Evolutionary conservation across 2,888 invertebrate species (phyloP), one percentile per base, ranked within the genome.

Genomic region (Esperia sulphurella): DNA sequence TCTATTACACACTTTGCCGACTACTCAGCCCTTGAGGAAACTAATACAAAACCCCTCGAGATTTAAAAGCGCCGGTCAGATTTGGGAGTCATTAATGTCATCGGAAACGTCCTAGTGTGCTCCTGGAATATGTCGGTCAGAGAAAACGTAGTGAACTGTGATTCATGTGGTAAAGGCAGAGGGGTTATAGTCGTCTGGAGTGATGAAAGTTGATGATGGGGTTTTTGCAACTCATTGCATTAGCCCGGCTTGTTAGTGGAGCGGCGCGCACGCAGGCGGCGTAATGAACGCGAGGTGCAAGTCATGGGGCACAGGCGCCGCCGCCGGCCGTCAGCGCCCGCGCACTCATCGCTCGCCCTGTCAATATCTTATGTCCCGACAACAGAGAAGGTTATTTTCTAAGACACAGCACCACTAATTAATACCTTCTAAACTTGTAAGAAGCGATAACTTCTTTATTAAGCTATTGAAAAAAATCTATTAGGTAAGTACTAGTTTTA

Each of bases 211-310:
- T 60, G 63, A 61, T 62, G 58, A 59, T 39, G 39, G 65, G 68
- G 64, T 65, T 82, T 89, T 86, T 83, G 87, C 89, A 86, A 89
- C 71, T 89, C 89, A 89, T 79, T 85, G 88, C 85, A 87, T 88
- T 88, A 87, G 82, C 85, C 71, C 61, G 80, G 86, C 89, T 89
- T 87, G 89, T 89, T 89, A 89, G 67, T 62, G 67, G 57, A 60
- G 63, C 62, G 65, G 66, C 67, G 63, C 31, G 10, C 9, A 10
- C 35, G 35, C n/a, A 10, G 35, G 50, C 48, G 53, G 55, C 73
- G 81, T 87, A 87, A 85, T 87, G 84, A 88, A 83, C 79, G 75
- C 65, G 71, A 75, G 74, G 59, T 81, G 88, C 88, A 87, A 89
- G 88, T 89, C 88, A 89, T 64, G 72, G 73, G 73, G 72, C 68